phyloP scores from a whole-genome alignment of 2,113 vertebrate species.

The Platysteira castanea region DNA sequence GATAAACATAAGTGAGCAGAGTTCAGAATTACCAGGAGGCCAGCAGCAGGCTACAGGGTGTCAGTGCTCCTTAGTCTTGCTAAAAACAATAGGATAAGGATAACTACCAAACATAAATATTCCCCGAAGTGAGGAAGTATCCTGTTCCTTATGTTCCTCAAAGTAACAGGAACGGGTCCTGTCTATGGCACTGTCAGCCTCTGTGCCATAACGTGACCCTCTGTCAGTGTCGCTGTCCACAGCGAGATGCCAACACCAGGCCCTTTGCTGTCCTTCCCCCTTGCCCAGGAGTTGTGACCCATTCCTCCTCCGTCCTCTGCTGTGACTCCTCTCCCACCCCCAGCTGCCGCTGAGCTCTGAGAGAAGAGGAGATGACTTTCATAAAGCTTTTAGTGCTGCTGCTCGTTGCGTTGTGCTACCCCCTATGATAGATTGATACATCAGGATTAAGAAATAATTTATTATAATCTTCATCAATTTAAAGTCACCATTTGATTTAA shows the following conservation, averaged over 20 bases:
- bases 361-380: background rate
- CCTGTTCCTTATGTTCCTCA: background rate
- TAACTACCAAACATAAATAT: background rate
- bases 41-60: background rate
- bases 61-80: background rate
- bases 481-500: slow-evolving; percentile 72
- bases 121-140: background rate
- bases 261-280: background rate
- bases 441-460: slow-evolving; percentile 61
- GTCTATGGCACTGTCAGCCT: background rate
- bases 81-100: background rate
- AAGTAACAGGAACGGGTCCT: background rate
- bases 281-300: background rate
- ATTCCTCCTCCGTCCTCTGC: fast-evolving
- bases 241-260: fast-evolving
- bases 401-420: background rate
- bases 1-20: background rate
- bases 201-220: fast-evolving
- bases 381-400: slow-evolving; percentile 29
- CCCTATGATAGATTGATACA: slow-evolving; percentile 59
- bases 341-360: background rate
- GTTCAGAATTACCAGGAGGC: background rate
- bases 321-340: background rate
- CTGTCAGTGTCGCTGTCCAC: background rate
- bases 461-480: slow-evolving; percentile 70